phyloP scores from a whole-genome alignment of 2,113 vertebrate genomes.

The Misgurnus mizolepis region DNA sequence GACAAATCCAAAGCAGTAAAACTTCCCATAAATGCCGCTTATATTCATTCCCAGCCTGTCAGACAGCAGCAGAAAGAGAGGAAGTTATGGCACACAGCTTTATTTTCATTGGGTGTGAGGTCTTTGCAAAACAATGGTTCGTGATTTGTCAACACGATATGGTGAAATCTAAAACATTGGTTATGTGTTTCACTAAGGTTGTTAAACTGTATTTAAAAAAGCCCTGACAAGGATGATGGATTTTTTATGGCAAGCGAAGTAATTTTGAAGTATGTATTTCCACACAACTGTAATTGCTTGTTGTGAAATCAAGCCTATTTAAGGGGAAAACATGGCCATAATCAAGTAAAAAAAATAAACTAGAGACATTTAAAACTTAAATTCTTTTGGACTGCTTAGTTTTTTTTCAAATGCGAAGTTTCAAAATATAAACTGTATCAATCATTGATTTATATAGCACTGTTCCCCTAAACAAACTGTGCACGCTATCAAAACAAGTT shows the following conservation, averaged over 20 bases:
- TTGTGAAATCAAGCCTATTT: slow-evolving; percentile 26
- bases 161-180: slow-evolving; percentile 18
- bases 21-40: slow-evolving; percentile 33
- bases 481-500: not conserved
- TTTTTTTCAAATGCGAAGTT: slow-evolving; percentile 5
- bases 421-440: slow-evolving; percentile 8
- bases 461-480: not conserved
- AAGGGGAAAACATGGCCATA: slow-evolving; percentile 1
- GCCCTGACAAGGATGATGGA: slow-evolving; percentile 34
- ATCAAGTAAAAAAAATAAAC: slow-evolving; percentile 51
- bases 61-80: slow-evolving; percentile 28
- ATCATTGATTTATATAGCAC: not conserved
- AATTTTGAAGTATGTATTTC: slow-evolving; percentile 15
- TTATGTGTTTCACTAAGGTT: slow-evolving; percentile 19
- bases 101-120: slow-evolving; percentile 24
- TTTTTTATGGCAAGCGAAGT: slow-evolving; percentile 36
- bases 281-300: slow-evolving; percentile 1
- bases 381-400: not conserved
- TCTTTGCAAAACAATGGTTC: slow-evolving; percentile 42
- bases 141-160: slow-evolving; percentile 8
- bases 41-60: slow-evolving; percentile 15
- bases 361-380: slow-evolving; percentile 27
- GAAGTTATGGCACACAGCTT: slow-evolving; percentile 11
- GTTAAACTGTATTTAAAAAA: slow-evolving; percentile 40
- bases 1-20: not conserved